Evolutionary conservation across 2,888 invertebrate species (phyloP).

Genomic region (Catocala sponsa): DNA sequence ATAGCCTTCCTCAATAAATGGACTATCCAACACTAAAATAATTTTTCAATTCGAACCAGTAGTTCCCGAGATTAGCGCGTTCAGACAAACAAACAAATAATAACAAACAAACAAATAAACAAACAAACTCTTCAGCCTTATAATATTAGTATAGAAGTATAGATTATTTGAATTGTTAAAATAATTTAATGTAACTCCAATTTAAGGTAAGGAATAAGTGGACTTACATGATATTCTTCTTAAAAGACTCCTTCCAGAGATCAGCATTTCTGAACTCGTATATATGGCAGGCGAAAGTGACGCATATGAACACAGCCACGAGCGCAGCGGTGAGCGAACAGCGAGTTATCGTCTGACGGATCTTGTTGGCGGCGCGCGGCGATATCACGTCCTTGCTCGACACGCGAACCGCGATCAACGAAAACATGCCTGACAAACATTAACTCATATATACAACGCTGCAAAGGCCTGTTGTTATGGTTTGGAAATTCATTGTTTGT

Average conservation of each 20-base stretch:
- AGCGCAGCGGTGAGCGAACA: slow-evolving; percentile 94
- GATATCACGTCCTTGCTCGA: slow-evolving; percentile 95
- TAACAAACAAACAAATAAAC: no score
- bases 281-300: slow-evolving; percentile 94
- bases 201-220: background rate
- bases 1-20: no score
- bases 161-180: no score
- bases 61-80: no score
- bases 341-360: slow-evolving; percentile 94
- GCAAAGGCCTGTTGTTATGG: no score
- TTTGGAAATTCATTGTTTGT: no score
- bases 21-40: no score
- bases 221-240: slow-evolving; percentile 94
- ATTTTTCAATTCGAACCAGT: no score
- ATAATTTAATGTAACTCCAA: no score
- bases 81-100: no score
- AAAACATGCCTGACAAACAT: slow-evolving; percentile 90
- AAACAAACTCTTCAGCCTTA: no score
- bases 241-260: slow-evolving; percentile 93
- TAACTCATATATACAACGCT: background rate
- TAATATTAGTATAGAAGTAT: no score
- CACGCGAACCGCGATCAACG: slow-evolving; percentile 93
- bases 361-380: slow-evolving; percentile 94
- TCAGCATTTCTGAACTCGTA: slow-evolving; percentile 93
- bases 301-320: slow-evolving; percentile 92